These are phyloP conservation scores for Sphyrna mokarran DNA, from an alignment of 2,113 vertebrate genomes.

Conservation along the genomic window DNA sequence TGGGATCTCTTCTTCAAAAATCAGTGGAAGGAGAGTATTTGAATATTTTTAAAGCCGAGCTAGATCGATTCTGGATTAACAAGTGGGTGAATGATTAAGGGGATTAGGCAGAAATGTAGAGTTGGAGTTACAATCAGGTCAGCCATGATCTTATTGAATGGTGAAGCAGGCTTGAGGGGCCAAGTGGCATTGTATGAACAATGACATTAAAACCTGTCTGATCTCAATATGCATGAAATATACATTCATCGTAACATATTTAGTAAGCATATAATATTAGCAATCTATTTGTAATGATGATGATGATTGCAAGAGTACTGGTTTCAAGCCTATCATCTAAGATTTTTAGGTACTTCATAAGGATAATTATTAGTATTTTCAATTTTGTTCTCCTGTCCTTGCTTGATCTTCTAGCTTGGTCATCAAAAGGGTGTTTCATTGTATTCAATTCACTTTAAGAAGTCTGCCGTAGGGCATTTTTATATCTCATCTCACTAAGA, in stretches of 20 bases:
- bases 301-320: background rate
- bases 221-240: background rate
- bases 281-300: background rate
- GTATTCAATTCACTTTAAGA: background rate
- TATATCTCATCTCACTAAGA: background rate
- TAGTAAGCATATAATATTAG: background rate
- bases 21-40: too few relatives aligned
- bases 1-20: too few relatives aligned
- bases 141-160: too few relatives aligned
- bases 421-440: background rate
- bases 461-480: background rate
- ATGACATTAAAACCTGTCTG: background rate
- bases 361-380: background rate
- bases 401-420: background rate
- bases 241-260: background rate
- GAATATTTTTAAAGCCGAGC: too few relatives aligned
- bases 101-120: too few relatives aligned
- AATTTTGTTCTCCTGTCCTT: background rate
- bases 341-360: background rate
- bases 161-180: too few relatives aligned
- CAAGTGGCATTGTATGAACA: too few relatives aligned
- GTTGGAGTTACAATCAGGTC: too few relatives aligned
- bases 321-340: too few relatives aligned
- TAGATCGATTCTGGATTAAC: too few relatives aligned
- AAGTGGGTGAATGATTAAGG: too few relatives aligned